phyloP scores from a whole-genome alignment of 2,113 vertebrate genomes.

The Hippocampus zosterae region DNA sequence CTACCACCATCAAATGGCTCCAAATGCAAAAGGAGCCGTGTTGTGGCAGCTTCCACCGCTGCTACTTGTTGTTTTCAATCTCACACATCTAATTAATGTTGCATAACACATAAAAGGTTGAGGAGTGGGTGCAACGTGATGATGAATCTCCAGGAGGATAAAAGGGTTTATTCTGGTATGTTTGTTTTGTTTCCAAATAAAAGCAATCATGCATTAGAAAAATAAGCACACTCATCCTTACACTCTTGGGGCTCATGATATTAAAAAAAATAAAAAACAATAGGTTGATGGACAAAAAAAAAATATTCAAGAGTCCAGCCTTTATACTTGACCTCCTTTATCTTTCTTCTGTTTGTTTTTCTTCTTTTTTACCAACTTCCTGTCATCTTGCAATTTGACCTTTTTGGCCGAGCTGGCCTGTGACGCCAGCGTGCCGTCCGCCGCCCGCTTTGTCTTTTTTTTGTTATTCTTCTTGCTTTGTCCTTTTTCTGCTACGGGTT shows the following conservation, averaged over 20 bases:
- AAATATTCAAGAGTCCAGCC: conserved; percentile 6
- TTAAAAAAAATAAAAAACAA: neutral
- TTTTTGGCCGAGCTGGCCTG: conserved; percentile 62
- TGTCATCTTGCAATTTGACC: conserved; percentile 42
- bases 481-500: conserved; percentile 31
- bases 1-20: neutral
- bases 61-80: neutral
- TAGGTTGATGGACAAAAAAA: neutral
- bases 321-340: conserved; percentile 27
- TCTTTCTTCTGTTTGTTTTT: conserved; percentile 41
- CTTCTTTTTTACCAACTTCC: conserved; percentile 38
- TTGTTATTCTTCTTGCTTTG: conserved; percentile 61
- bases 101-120: neutral
- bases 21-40: neutral
- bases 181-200: conserved; percentile 16
- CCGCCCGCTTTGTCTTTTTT: conserved; percentile 49
- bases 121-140: neutral
- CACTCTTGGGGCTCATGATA: neutral
- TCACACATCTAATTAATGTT: neutral
- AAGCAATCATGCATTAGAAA: conserved; percentile 26
- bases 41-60: neutral
- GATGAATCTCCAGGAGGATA: conserved; percentile 7
- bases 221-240: conserved; percentile 16
- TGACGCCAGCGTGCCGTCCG: neutral
- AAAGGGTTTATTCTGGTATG: conserved; percentile 32